A percentile compares a stretch with the other conserved stretches of the same genome.
Conservation (phyloP, 2,888 invertebrate species). For the Coleophora flavipennella region DNA sequence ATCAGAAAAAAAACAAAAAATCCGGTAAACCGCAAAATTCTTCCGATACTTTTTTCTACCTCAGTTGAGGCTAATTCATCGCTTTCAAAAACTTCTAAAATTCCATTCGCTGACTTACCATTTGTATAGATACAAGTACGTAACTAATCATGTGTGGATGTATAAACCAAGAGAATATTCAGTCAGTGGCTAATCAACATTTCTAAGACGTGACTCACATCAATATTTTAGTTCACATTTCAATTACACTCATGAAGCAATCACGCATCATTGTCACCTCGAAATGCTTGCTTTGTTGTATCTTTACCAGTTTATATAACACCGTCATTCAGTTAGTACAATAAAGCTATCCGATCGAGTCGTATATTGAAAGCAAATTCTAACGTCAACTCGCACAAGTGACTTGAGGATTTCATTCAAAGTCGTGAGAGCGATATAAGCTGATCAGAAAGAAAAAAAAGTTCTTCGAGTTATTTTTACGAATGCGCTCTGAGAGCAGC, state of each 20-base stretch:
- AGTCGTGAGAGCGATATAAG: conserved; percentile 59
- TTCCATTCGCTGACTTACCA: too few relatives aligned
- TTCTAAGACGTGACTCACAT: conserved; percentile 49
- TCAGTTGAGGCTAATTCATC: too few relatives aligned
- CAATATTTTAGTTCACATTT: conserved; percentile 49
- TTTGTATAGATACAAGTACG: too few relatives aligned
- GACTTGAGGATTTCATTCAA: conserved; percentile 67
- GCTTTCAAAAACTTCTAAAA: too few relatives aligned
- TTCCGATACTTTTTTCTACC: too few relatives aligned
- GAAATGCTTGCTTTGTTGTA: conserved; percentile 46
- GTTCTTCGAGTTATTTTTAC: conserved; percentile 54
- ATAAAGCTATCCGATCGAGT: conserved; percentile 64
- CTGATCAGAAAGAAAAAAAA: conserved; percentile 50
- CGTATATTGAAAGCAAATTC: conserved; percentile 64
- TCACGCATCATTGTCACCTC: conserved; percentile 66
- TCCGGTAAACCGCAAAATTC: too few relatives aligned
- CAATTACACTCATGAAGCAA: conserved; percentile 61
- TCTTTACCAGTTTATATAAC: conserved; percentile 44
- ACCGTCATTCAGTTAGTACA: conserved; percentile 51
- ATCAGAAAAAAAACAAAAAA: too few relatives aligned
- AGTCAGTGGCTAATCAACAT: conserved; percentile 48
- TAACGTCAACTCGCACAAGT: conserved; percentile 58
- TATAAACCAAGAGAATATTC: too few relatives aligned
- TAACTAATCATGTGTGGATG: too few relatives aligned
- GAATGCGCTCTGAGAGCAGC: conserved; percentile 54